These are phyloP conservation scores for Ramphastos sulfuratus DNA, from an alignment of 2,113 vertebrate species.

Conservation along the genomic window DNA sequence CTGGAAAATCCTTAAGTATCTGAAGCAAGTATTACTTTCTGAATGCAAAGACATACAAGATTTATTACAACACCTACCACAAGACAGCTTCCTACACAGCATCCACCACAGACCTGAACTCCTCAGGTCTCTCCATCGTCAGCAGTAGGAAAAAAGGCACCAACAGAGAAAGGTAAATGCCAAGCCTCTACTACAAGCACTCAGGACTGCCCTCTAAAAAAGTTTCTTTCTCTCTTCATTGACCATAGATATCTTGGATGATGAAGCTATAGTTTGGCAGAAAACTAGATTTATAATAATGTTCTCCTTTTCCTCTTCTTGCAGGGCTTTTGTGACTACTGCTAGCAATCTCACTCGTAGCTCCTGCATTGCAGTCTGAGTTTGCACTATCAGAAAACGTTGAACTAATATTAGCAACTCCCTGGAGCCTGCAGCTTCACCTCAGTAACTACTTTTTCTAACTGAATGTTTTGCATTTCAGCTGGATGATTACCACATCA, in stretches of 20 bases:
- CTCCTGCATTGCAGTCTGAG: not conserved
- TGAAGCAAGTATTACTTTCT: not conserved
- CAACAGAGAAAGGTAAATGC: not conserved
- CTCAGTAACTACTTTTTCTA: not conserved
- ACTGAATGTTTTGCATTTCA: conserved; percentile 17
- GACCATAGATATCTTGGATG: not conserved
- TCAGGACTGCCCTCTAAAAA: not conserved
- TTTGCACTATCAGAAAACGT: not conserved
- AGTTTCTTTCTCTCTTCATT: not conserved
- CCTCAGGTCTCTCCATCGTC: not conserved
- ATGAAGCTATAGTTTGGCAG: not conserved
- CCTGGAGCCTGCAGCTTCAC: not conserved
- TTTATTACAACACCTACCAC: not conserved
- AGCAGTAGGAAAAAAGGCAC: not conserved
- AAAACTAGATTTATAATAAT: not conserved
- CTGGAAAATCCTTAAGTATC: not conserved
- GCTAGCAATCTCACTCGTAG: not conserved
- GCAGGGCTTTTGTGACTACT: not conserved
- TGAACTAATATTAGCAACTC: not conserved
- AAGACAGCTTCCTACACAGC: not conserved
- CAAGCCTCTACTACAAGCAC: not conserved
- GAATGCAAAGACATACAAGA: not conserved
- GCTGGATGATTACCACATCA: not conserved
- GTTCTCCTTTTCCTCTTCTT: not conserved
- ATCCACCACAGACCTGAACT: not conserved